Percentiles rank a stretch among this genome's conserved stretches.
These are phyloP conservation scores for Sciurus niger DNA, from an alignment of 2,113 vertebrate genomes.

Conservation along the genomic window DNA sequence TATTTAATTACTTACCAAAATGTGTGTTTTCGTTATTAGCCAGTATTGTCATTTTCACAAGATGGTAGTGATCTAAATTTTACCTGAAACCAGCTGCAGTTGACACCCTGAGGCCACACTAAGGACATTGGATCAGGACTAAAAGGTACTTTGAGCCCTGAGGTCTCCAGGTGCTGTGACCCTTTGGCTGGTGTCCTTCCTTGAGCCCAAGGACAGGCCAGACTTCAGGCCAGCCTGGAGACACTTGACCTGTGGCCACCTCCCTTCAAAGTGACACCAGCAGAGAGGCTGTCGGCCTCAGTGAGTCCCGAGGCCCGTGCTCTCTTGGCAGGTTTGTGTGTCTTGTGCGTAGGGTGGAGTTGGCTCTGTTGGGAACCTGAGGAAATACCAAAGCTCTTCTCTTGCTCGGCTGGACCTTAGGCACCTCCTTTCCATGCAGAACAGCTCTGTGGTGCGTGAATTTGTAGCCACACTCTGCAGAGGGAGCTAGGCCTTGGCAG, in stretches of 20 bases:
- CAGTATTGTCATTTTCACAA: neutral
- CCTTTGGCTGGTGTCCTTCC: neutral
- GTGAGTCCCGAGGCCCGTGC: neutral
- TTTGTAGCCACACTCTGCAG: fast-evolving
- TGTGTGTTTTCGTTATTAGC: neutral
- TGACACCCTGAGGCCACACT: neutral
- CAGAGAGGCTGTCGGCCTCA: neutral
- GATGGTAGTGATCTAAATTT: neutral
- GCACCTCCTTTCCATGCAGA: fast-evolving
- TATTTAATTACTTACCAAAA: conserved; percentile 4
- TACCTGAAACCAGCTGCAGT: neutral
- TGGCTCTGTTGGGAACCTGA: neutral
- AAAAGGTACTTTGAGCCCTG: neutral
- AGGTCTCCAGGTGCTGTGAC: neutral
- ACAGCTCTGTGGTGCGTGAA: fast-evolving
- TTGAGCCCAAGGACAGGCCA: neutral
- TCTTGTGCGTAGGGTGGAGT: too few relatives aligned
- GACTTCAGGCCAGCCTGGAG: neutral
- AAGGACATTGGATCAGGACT: neutral
- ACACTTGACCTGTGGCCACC: neutral
- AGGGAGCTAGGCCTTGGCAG: fast-evolving
- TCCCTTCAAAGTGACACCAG: neutral
- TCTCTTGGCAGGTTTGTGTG: neutral
- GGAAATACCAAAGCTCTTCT: neutral
- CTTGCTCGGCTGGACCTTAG: neutral